Evolutionary conservation across 2,797 vertebrate genomes (phyloP), one percentile per base, ranked within the genome.

Genomic region (Lacerta agilis): DNA sequence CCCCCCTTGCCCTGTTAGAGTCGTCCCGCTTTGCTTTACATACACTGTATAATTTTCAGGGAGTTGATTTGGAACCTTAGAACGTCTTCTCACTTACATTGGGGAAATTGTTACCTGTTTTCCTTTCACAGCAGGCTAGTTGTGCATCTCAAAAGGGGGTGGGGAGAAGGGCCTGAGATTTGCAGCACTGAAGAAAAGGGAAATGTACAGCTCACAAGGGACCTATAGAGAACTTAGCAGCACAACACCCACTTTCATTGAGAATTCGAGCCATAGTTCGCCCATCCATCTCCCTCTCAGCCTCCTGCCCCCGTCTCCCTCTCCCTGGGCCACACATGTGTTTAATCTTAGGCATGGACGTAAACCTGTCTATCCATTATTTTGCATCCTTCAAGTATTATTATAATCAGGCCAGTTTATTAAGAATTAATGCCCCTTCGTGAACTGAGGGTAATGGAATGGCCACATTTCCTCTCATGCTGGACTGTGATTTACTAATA

Each of bases 361-460:
- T 94, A 94, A 95, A 95, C 92, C 92, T 94, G 94, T 95, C 95
- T 97, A 61, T 93, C 80, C 88, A 91, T 93, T 94, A 93, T 91
- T 96, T 95, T 96, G 95, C 91, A 93, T 96, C 91, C 89, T 95
- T 90, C 0, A 11, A 94, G 87, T 95, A 94, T 96, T 87, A 87
- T 95, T 94, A 92, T 91, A 95, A 96, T 95, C 89, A 58, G 73
- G 81, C 45, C 84, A 92, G 93, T 94, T 94, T 96, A 96, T 97
- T 96, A 97, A 97, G 95, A 96, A 96, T 97, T 96, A 95, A 97
- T 97, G 95, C 58, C 85, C 87, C 80, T 94, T 92, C 0, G 5
- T 94, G 94, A 93, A n/a, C 89, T 88, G 93, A 94, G 91, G 91
- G 93, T 94, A 95, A 97, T 96, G 91, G 94, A 92, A 95, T 94